Evolutionary conservation across 2,113 vertebrate species (phyloP).

Genomic region (Sceloporus tristichus): DNA sequence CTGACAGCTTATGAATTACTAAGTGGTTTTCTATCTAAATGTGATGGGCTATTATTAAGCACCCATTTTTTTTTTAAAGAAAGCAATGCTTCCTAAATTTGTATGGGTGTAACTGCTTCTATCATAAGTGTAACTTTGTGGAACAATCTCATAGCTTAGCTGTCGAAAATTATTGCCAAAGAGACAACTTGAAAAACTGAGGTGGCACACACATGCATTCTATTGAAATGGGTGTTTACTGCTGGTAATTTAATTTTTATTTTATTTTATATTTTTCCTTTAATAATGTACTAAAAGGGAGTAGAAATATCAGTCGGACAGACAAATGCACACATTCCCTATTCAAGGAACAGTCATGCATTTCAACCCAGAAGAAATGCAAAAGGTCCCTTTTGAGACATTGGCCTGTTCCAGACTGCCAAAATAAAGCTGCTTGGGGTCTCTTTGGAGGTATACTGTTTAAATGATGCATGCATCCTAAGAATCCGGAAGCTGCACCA

Average conservation of each 20-base stretch:
- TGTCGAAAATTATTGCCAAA: conserved; percentile 19
- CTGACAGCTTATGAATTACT: not conserved
- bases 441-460: too few relatives aligned
- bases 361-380: not conserved
- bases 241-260: not conserved
- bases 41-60: conserved; percentile 5
- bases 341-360: not conserved
- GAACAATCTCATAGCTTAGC: conserved; percentile 40
- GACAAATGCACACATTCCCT: not conserved
- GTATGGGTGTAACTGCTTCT: conserved; percentile 11
- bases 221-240: not conserved
- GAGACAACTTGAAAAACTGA: fast-evolving
- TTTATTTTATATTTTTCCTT: not conserved
- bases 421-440: too few relatives aligned
- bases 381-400: not conserved
- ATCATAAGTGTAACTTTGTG: not conserved
- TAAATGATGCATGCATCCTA: too few relatives aligned
- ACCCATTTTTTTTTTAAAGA: conserved; percentile 6
- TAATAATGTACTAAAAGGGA: not conserved
- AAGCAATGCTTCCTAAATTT: conserved; percentile 3
- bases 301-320: not conserved
- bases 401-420: not conserved
- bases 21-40: conserved; percentile 24
- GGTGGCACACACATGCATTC: not conserved
- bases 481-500: too few relatives aligned